Percentiles rank a stretch among this genome's conserved stretches.
Conservation (phyloP, 2,888 invertebrate genomes). For the Leucoma salicis region DNA sequence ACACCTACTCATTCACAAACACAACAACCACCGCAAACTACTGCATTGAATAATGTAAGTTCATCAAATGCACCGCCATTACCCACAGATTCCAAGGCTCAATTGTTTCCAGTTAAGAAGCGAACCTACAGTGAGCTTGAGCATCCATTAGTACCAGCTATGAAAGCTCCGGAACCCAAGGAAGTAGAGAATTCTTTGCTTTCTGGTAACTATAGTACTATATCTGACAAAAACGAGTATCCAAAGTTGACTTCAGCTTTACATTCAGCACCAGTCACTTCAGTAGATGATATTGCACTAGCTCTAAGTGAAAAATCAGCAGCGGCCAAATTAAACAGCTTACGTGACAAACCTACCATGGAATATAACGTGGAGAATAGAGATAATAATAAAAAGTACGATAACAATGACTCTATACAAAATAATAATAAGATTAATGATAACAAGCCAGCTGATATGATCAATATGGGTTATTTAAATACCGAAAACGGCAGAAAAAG, state of each 20-base stretch:
- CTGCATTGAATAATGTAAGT: slow-evolving; percentile 37
- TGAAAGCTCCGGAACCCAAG: slow-evolving; percentile 48
- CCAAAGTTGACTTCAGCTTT: slow-evolving; percentile 45
- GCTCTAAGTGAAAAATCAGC: slow-evolving; percentile 70
- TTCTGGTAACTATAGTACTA: background rate
- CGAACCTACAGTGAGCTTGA: slow-evolving; percentile 82
- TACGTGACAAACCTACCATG: slow-evolving; percentile 52
- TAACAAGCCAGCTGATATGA: slow-evolving; percentile 62
- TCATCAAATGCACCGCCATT: slow-evolving; percentile 45
- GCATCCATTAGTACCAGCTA: slow-evolving; percentile 40
- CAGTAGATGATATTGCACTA: slow-evolving; percentile 68
- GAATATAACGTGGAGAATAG: slow-evolving; percentile 48
- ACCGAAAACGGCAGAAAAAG: slow-evolving; percentile 57
- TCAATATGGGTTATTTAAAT: slow-evolving; percentile 76
- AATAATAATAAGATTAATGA: slow-evolving; percentile 40
- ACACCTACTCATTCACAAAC: slow-evolving; percentile 59
- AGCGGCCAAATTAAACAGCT: slow-evolving; percentile 52
- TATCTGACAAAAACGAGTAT: slow-evolving; percentile 52
- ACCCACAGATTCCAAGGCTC: slow-evolving; percentile 54
- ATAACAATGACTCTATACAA: slow-evolving; percentile 39
- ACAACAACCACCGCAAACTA: slow-evolving; percentile 52
- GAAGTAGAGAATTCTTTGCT: slow-evolving; percentile 26
- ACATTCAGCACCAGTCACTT: slow-evolving; percentile 45
- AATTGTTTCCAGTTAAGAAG: slow-evolving; percentile 85
- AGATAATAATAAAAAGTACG: slow-evolving; percentile 40